Evolutionary conservation across 2,888 invertebrate genomes (phyloP), one percentile per base, ranked within the genome.

Genomic region (Drosophila incognita): DNA sequence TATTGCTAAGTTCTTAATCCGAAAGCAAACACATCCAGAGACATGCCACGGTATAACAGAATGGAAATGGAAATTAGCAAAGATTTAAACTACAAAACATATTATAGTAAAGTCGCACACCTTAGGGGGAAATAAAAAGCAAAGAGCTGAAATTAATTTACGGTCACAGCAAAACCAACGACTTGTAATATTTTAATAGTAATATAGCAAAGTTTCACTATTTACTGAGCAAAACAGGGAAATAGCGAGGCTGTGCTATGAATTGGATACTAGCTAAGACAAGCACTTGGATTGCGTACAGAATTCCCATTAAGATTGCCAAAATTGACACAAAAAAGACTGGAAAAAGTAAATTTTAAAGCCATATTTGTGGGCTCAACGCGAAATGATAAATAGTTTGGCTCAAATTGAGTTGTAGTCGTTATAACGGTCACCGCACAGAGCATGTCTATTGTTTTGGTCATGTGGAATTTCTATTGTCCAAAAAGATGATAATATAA

Each of bases 401-500:
- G 38, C 35, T 24, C 56, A 42, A 74, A 71, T 74, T 67, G 61
- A 78, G 78, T 40, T 68, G 42, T 51, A 58, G 57, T 77, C 66
- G 42, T 77, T 70, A 77, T 70, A 77, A 74, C 74, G 77, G 77
- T 46, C 65, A 63, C 27, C 56, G 70, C 58, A 78, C 72, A 78
- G 68, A 65, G 75, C 72, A 51, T 52, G 59, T 24, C 38, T 63
- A 79, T 78, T 79, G 79, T 79, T 18, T 53, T 29, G 31, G 66
- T 18, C 33, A 42, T 66, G 53, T 65, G 81, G 79, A 79, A 81
- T 82, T 79, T 75, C 70, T 59, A 77, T 82, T 82, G 79, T 81
- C 66, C 66, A 58, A 69, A 68, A 35, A 57, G 18, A 69, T 63
- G 57, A 69, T 54, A 66, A 65, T 75, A 24, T 8, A 46, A 80